phyloP scores from a whole-genome alignment of 2,888 invertebrate species.

The Artemia sp. region DNA sequence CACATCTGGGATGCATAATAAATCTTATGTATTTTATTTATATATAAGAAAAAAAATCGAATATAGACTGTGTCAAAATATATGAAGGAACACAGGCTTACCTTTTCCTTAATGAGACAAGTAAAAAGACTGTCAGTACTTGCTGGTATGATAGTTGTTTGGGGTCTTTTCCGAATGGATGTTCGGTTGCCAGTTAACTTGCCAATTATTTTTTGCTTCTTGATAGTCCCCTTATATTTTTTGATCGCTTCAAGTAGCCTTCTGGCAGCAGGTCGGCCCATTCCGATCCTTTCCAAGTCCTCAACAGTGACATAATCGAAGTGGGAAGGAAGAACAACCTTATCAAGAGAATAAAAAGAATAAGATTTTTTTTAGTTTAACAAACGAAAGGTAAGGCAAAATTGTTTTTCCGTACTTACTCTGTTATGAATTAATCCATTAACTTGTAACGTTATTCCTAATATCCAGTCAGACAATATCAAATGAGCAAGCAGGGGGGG shows the following conservation, averaged over 20 bases:
- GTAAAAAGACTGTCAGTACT: conserved; percentile 23
- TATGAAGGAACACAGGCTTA: neutral
- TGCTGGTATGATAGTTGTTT: neutral
- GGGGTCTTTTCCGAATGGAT: neutral
- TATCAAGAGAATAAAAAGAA: conserved; percentile 25
- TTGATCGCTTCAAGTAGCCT: conserved; percentile 79
- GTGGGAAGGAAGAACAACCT: conserved; percentile 78
- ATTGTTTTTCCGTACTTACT: too few species aligned
- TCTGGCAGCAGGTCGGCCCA: conserved; percentile 81
- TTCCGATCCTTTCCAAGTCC: conserved; percentile 81
- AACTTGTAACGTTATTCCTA: too few species aligned
- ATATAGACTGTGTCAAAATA: too few species aligned
- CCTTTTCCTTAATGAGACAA: conserved; percentile 28
- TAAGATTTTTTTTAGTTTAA: too few species aligned
- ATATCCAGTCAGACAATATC: too few species aligned
- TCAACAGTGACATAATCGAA: conserved; percentile 93
- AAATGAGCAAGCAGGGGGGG: too few species aligned
- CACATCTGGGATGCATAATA: too few species aligned
- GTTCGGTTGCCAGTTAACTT: conserved; percentile 46
- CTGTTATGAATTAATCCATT: too few species aligned
- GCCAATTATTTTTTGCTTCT: conserved; percentile 62
- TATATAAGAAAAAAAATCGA: too few species aligned
- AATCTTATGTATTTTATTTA: too few species aligned
- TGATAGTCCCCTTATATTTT: conserved; percentile 60
- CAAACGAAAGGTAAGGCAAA: too few species aligned